Percentiles rank a stretch among this genome's conserved stretches.
Conservation (phyloP, 2,113 vertebrate species). For the Desmodus rotundus region DNA sequence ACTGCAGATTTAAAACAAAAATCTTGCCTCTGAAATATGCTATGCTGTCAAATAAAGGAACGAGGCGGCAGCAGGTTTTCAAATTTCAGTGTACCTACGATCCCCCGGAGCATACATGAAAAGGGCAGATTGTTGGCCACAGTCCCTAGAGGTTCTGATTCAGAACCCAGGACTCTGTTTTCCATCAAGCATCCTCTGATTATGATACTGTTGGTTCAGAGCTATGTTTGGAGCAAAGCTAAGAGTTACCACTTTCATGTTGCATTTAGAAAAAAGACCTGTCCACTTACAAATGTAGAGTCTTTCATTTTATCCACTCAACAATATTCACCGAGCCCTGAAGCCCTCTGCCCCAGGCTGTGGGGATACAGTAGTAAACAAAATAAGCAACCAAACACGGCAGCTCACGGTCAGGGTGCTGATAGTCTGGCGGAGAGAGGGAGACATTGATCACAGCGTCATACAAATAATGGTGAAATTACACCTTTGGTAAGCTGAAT, state of each 20-base stretch:
- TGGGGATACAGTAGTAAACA: not conserved
- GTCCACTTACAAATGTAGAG: not conserved
- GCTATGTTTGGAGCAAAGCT: not conserved
- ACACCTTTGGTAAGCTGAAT: not conserved
- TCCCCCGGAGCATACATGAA: not conserved
- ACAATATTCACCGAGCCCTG: not conserved
- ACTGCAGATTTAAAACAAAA: slow-evolving; percentile 1
- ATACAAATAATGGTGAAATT: slow-evolving; percentile 16
- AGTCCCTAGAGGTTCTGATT: not conserved
- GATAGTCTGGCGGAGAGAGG: not conserved
- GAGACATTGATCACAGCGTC: not conserved
- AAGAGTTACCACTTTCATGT: not conserved
- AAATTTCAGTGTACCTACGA: not conserved
- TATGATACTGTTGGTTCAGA: not conserved
- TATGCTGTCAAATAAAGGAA: not conserved
- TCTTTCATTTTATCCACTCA: not conserved
- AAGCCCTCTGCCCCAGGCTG: not conserved
- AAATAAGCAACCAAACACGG: not conserved
- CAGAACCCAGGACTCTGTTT: not conserved
- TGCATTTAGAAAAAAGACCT: not conserved
- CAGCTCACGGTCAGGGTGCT: not conserved
- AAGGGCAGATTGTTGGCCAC: not conserved
- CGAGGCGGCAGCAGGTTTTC: not conserved
- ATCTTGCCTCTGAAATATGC: not conserved
- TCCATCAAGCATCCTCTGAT: not conserved